Percentiles rank a stretch among this genome's conserved stretches.
These are phyloP conservation scores for Gymnorhina tibicen DNA, from an alignment of 2,113 vertebrate species.

Conservation along the genomic window DNA sequence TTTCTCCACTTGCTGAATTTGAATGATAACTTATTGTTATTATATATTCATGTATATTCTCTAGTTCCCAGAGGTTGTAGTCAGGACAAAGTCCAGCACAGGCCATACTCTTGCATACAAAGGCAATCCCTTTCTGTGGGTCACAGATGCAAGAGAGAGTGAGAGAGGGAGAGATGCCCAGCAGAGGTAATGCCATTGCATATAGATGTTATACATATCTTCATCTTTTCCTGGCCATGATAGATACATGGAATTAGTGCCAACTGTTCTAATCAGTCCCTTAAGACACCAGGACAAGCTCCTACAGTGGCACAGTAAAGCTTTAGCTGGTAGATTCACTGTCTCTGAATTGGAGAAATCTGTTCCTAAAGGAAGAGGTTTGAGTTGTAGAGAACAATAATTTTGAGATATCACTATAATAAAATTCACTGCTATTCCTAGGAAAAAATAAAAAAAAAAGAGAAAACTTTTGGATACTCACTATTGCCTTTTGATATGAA, in stretches of 20 bases:
- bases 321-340: neutral
- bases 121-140: neutral
- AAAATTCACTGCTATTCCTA: neutral
- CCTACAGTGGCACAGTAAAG: neutral
- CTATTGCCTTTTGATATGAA: neutral
- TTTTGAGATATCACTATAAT: neutral
- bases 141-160: neutral
- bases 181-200: neutral
- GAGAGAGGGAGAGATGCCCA: neutral
- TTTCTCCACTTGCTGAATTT: neutral
- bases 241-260: neutral
- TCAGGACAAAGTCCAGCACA: neutral
- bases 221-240: neutral
- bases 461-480: accelerated
- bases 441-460: accelerated
- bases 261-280: neutral
- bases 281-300: neutral
- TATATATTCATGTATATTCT: neutral
- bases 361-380: neutral
- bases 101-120: neutral
- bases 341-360: neutral
- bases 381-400: neutral
- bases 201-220: neutral
- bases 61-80: neutral
- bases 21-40: neutral